A percentile compares a stretch with the other conserved stretches of the same genome.
Evolutionary conservation across 2,113 vertebrate species (phyloP).

Genomic region (Tragelaphus strepsiceros): DNA sequence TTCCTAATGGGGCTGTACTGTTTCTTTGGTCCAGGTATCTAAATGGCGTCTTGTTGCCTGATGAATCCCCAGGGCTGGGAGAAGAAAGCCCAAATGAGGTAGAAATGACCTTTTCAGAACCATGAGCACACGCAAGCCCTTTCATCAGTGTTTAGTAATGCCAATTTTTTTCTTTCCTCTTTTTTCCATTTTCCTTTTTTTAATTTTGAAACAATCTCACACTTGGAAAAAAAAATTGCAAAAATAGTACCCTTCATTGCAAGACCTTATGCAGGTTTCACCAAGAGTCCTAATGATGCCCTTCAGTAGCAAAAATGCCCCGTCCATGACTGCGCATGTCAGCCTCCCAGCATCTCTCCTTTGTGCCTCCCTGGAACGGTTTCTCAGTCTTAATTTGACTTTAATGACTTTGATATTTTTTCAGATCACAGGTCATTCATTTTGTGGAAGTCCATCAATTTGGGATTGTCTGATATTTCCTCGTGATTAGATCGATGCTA

Average conservation of each 20-base stretch:
- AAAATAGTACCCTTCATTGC: rapidly evolving
- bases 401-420: too few species aligned
- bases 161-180: background rate
- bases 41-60: background rate
- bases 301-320: too few species aligned
- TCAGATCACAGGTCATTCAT: background rate
- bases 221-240: background rate
- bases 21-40: background rate
- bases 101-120: background rate
- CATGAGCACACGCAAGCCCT: rapidly evolving
- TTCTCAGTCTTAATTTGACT: too few species aligned
- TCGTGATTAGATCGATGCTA: rapidly evolving
- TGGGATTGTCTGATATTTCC: background rate
- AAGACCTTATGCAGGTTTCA: background rate
- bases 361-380: rapidly evolving
- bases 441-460: rapidly evolving
- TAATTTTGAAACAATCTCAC: background rate
- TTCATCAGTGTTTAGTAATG: background rate
- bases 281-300: rapidly evolving
- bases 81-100: background rate
- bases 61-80: background rate
- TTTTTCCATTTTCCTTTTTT: background rate
- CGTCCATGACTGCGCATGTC: rapidly evolving
- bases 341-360: rapidly evolving
- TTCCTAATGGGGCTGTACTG: background rate